Conservation (phyloP, 2,113 vertebrate genomes). For the Dicrurus megarhynchus region DNA sequence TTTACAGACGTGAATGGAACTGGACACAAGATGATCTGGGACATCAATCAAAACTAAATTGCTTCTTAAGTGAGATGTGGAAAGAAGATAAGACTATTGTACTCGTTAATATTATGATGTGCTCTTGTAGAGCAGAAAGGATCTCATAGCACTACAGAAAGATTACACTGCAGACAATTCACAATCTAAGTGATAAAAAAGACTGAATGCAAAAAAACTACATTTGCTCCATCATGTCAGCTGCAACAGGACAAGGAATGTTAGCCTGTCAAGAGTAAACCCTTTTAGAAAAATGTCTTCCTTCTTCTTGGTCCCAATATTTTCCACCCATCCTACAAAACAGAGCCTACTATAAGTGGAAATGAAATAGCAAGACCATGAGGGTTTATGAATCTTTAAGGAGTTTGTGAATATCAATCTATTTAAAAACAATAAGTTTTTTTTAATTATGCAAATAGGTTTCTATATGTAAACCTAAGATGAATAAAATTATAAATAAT, state of each 20-base stretch:
- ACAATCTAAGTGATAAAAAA: neutral
- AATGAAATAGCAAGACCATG: neutral
- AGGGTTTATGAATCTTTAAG: neutral
- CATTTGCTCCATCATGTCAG: neutral
- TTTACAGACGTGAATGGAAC: constrained; percentile 26
- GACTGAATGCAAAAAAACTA: neutral
- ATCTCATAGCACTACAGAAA: neutral
- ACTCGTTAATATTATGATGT: neutral
- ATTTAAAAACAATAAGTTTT: rapidly evolving
- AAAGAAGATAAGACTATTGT: neutral
- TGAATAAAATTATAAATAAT: neutral
- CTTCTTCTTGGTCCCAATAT: neutral
- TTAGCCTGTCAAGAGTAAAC: neutral
- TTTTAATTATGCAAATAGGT: neutral
- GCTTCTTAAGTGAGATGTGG: neutral
- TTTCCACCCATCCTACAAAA: neutral
- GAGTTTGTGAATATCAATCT: neutral
- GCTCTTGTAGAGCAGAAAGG: neutral
- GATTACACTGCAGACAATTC: neutral
- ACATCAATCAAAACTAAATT: neutral
- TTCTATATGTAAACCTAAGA: neutral
- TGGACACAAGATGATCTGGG: neutral
- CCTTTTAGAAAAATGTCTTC: neutral
- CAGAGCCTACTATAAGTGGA: neutral
- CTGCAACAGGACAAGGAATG: neutral